These are phyloP conservation scores for Druon quercuslanigerum DNA, from an alignment of 1,140 invertebrate species.

Conservation along the genomic window DNA sequence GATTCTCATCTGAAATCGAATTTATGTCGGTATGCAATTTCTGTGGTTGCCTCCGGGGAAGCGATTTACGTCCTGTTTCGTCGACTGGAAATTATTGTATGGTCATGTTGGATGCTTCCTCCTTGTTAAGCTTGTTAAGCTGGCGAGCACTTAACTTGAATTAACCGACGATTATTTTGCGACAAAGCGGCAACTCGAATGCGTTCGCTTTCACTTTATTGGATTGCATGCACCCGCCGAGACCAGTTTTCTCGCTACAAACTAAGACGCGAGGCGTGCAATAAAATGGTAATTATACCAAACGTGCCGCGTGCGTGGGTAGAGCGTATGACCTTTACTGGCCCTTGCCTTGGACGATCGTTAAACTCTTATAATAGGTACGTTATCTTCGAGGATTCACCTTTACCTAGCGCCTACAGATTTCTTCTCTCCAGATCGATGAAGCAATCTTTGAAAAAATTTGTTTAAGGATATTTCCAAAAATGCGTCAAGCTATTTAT, in stretches of 20 bases:
- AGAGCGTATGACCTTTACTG: constrained; percentile 44
- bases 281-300: constrained; percentile 43
- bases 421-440: too few species aligned
- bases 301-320: constrained; percentile 40
- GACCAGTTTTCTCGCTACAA: constrained; percentile 40
- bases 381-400: not conserved
- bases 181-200: constrained; percentile 44
- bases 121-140: constrained; percentile 30
- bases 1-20: constrained; percentile 31
- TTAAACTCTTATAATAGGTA: constrained; percentile 28
- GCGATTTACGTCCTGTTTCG: constrained; percentile 32
- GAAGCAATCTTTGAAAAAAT: too few species aligned
- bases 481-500: too few species aligned
- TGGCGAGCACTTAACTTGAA: constrained; percentile 26
- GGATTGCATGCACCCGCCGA: constrained; percentile 11
- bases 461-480: too few species aligned
- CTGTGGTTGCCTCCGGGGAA: constrained; percentile 33
- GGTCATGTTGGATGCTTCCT: constrained; percentile 36
- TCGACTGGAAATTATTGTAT: constrained; percentile 20
- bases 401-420: too few species aligned
- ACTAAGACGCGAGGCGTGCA: constrained; percentile 42
- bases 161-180: constrained; percentile 35
- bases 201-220: constrained; percentile 50
- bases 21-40: constrained; percentile 36
- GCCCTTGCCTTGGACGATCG: constrained; percentile 39